A percentile compares a stretch with the other conserved stretches of the same genome.
These are phyloP conservation scores for Polia nebulosa DNA, from an alignment of 2,888 invertebrate genomes.

Conservation along the genomic window DNA sequence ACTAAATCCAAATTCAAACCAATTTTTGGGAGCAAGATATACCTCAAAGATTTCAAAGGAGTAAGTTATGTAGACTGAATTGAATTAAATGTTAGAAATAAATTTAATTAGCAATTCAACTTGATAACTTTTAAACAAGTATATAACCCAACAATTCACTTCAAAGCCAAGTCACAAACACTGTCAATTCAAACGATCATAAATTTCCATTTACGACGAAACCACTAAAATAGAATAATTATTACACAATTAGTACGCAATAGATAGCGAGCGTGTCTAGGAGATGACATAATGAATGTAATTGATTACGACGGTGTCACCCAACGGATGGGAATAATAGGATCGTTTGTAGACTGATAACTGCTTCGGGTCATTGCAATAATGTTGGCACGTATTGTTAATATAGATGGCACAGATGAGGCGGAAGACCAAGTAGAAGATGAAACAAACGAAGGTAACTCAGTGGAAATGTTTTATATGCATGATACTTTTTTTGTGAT, in stretches of 20 bases:
- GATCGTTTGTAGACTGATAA: slow-evolving; percentile 77
- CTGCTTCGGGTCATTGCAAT: slow-evolving; percentile 61
- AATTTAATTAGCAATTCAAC: neutral
- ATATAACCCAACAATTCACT: slow-evolving; percentile 17
- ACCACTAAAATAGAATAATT: slow-evolving; percentile 70
- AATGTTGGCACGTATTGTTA: slow-evolving; percentile 57
- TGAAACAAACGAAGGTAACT: neutral
- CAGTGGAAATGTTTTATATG: neutral
- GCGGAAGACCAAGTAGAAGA: neutral
- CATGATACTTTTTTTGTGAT: neutral
- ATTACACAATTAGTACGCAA: slow-evolving; percentile 74
- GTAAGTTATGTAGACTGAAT: neutral
- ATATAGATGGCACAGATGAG: slow-evolving; percentile 16
- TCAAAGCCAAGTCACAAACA: slow-evolving; percentile 36
- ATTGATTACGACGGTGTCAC: slow-evolving; percentile 72
- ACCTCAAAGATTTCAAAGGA: too few species aligned
- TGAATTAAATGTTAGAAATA: neutral
- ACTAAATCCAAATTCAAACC: too few species aligned
- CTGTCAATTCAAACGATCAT: slow-evolving; percentile 49
- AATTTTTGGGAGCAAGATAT: too few species aligned
- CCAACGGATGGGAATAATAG: slow-evolving; percentile 79
- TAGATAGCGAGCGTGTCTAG: slow-evolving; percentile 70
- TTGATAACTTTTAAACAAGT: neutral
- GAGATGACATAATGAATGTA: slow-evolving; percentile 75
- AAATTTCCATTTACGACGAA: slow-evolving; percentile 49